Conservation (phyloP, 2,888 invertebrate genomes). For the Diaperis boleti region DNA sequence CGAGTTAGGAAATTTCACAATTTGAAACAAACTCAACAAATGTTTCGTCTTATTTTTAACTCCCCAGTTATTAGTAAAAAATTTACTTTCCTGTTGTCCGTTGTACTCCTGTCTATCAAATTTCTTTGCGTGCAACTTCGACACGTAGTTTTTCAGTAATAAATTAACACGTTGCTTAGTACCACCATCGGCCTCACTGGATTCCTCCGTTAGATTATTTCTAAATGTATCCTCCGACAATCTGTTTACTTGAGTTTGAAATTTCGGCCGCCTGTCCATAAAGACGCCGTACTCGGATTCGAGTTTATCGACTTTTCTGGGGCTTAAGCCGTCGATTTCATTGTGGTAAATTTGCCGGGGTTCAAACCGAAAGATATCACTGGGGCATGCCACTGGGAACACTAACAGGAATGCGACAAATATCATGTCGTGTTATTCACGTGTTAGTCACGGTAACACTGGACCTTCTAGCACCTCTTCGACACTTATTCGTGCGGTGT, state of each 20-base stretch:
- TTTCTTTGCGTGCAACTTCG: constrained; percentile 52
- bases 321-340: background rate
- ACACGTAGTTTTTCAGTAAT: constrained; percentile 52
- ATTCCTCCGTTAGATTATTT: constrained; percentile 7
- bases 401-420: too few relatives aligned
- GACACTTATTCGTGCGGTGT: background rate
- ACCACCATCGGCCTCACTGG: constrained; percentile 2
- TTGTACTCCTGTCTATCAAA: constrained; percentile 20
- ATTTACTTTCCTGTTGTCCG: constrained; percentile 47
- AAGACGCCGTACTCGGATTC: constrained; percentile 49
- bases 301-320: constrained; percentile 27
- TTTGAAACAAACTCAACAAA: constrained; percentile 78
- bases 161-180: constrained; percentile 50
- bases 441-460: constrained; percentile 19
- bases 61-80: constrained; percentile 45
- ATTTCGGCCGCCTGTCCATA: constrained; percentile 9
- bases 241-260: constrained; percentile 15
- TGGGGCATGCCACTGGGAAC: background rate
- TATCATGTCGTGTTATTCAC: background rate
- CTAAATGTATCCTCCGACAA: background rate
- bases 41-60: constrained; percentile 60
- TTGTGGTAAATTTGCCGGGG: background rate
- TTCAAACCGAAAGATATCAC: constrained; percentile 19
- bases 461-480: background rate
- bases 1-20: constrained; percentile 77